Percentiles rank a stretch among this genome's conserved stretches.
Conservation (phyloP, 1,140 invertebrate species). For the Andricus grossulariae region DNA sequence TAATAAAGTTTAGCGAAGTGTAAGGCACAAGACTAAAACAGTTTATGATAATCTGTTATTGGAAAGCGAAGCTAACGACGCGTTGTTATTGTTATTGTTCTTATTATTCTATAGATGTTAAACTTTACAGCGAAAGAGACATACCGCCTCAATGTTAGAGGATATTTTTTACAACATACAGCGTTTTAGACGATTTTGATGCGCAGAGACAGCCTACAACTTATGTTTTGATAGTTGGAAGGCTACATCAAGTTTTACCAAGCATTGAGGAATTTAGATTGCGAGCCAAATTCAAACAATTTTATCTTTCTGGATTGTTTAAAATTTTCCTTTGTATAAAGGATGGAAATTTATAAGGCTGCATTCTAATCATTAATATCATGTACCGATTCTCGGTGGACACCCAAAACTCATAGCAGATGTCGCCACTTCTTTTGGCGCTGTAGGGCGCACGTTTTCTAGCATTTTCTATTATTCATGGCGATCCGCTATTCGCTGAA, state of each 20-base stretch:
- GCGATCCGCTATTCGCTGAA: no score
- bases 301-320: slow-evolving; percentile 15
- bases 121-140: slow-evolving; percentile 34
- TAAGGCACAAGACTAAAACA: slow-evolving; percentile 33
- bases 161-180: slow-evolving; percentile 22
- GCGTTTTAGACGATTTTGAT: slow-evolving; percentile 23
- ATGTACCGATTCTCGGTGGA: no score
- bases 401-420: no score
- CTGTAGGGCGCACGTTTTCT: no score
- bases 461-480: no score
- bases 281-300: not conserved
- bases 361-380: no score
- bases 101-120: slow-evolving; percentile 59
- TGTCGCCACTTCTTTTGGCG: no score
- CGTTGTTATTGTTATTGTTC: slow-evolving; percentile 66
- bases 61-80: slow-evolving; percentile 42
- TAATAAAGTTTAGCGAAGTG: not conserved
- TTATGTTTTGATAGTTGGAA: slow-evolving; percentile 14
- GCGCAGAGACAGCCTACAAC: slow-evolving; percentile 2
- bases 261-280: slow-evolving; percentile 7
- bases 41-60: slow-evolving; percentile 42
- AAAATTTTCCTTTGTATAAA: not conserved
- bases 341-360: no score
- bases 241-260: slow-evolving; percentile 5
- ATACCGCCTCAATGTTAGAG: slow-evolving; percentile 24